Evolutionary conservation across 2,797 vertebrate species (phyloP).

Genomic region (Synanceia verrucosa): DNA sequence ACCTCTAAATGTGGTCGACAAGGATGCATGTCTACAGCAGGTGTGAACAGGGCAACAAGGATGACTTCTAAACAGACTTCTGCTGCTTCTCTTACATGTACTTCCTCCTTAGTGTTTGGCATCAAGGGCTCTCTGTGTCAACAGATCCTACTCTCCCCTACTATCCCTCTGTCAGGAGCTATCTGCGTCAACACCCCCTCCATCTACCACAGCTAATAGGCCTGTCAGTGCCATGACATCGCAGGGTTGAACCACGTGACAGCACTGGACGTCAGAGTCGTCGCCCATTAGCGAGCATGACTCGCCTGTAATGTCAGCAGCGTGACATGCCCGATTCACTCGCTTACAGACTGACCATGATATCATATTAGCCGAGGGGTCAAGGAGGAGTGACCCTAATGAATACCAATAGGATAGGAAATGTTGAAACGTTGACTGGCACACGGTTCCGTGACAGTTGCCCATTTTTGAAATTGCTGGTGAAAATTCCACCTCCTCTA

Average conservation of each 20-base stretch:
- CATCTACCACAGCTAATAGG: conserved; percentile 66
- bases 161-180: conserved; percentile 62
- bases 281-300: conserved; percentile 64
- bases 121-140: conserved; percentile 57
- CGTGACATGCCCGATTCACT: conserved; percentile 69
- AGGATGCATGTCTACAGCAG: neutral
- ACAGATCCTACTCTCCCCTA: conserved; percentile 39
- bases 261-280: conserved; percentile 57
- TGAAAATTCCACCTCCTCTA: conserved; percentile 11
- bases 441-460: conserved; percentile 8
- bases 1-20: neutral
- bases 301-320: conserved; percentile 66
- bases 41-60: neutral
- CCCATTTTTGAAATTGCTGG: conserved; percentile 20
- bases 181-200: conserved; percentile 63
- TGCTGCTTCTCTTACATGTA: conserved; percentile 5
- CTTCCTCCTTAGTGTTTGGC: conserved; percentile 9
- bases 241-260: conserved; percentile 60
- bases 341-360: conserved; percentile 68
- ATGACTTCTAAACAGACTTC: conserved; percentile 2
- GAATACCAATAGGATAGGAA: conserved; percentile 49
- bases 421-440: neutral
- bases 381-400: conserved; percentile 50
- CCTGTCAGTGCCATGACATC: conserved; percentile 67
- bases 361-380: conserved; percentile 68